Conservation (phyloP, 2,797 vertebrate species). For the Acanthurus leucopareius region DNA sequence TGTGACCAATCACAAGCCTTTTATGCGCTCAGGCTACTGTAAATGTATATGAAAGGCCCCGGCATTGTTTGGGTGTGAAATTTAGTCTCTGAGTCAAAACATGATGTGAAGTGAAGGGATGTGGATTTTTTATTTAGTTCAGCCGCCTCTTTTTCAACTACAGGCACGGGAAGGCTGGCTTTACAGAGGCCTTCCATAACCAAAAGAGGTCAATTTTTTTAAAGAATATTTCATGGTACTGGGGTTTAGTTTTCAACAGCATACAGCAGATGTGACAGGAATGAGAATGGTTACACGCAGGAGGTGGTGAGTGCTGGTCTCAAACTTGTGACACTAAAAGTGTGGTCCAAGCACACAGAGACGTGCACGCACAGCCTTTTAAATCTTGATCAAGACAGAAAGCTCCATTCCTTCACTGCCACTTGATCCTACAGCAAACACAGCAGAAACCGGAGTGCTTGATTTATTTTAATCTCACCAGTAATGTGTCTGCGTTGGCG, state of each 20-base stretch:
- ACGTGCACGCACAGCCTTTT: constrained; percentile 34
- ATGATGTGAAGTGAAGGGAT: constrained; percentile 67
- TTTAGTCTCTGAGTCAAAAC: constrained; percentile 71
- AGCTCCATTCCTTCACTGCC: constrained; percentile 57
- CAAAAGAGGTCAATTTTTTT: constrained; percentile 74
- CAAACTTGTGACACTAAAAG: constrained; percentile 44
- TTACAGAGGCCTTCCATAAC: constrained; percentile 63
- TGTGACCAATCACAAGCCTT: constrained; percentile 73
- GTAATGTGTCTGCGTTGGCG: constrained; percentile 66
- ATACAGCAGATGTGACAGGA: constrained; percentile 37
- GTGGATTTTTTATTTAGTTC: constrained; percentile 62
- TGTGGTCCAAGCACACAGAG: constrained; percentile 23
- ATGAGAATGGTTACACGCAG: constrained; percentile 28
- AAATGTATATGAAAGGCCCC: constrained; percentile 68
- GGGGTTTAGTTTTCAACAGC: constrained; percentile 54
- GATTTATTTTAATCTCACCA: constrained; percentile 77
- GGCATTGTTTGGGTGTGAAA: constrained; percentile 76
- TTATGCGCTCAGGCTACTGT: constrained; percentile 69
- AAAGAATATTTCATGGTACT: constrained; percentile 64
- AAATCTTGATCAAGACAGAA: constrained; percentile 74
- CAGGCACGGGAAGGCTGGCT: constrained; percentile 16
- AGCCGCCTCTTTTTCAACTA: constrained; percentile 43
- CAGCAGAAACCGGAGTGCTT: constrained; percentile 67
- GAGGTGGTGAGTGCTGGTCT: constrained; percentile 33
- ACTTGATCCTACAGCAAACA: constrained; percentile 75